phyloP scores from a whole-genome alignment of 2,113 vertebrate species.

The Brevimyrus niger region DNA sequence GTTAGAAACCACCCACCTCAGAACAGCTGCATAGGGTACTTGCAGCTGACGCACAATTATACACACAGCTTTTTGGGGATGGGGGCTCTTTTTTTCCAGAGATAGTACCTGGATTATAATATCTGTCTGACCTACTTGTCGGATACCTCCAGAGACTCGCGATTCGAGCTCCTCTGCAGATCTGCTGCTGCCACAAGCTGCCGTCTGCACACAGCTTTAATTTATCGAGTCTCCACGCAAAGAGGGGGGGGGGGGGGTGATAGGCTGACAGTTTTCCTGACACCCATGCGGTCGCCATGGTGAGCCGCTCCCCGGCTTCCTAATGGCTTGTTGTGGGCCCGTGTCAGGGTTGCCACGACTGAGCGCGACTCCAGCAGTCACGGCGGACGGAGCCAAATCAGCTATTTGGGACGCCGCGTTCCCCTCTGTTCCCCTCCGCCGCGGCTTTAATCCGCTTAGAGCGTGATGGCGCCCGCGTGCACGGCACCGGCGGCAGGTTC shows the following conservation, averaged over 20 bases:
- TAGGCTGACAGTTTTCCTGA: conserved; percentile 23
- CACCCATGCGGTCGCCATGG: conserved; percentile 22
- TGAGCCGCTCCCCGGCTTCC: background rate
- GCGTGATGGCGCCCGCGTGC: background rate
- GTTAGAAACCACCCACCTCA: background rate
- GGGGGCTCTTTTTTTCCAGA: conserved; percentile 44
- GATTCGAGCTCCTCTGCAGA: conserved; percentile 54
- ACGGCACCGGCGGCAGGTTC: background rate
- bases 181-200: conserved; percentile 48
- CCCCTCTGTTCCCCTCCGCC: background rate
- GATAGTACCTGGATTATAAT: conserved; percentile 66
- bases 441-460: background rate
- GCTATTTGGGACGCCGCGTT: background rate
- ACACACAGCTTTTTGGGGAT: conserved; percentile 1
- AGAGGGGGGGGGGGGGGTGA: conserved; percentile 51
- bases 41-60: background rate
- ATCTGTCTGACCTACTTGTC: conserved; percentile 66
- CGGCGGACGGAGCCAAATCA: conserved; percentile 22
- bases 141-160: conserved; percentile 57
- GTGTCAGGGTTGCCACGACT: conserved; percentile 16
- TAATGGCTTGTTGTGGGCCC: conserved; percentile 23
- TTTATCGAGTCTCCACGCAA: conserved; percentile 21
- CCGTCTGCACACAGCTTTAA: conserved; percentile 62
- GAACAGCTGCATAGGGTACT: background rate
- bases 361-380: conserved; percentile 13